Conservation (phyloP, 2,113 vertebrate genomes). For the Brienomyrus brachyistius region DNA sequence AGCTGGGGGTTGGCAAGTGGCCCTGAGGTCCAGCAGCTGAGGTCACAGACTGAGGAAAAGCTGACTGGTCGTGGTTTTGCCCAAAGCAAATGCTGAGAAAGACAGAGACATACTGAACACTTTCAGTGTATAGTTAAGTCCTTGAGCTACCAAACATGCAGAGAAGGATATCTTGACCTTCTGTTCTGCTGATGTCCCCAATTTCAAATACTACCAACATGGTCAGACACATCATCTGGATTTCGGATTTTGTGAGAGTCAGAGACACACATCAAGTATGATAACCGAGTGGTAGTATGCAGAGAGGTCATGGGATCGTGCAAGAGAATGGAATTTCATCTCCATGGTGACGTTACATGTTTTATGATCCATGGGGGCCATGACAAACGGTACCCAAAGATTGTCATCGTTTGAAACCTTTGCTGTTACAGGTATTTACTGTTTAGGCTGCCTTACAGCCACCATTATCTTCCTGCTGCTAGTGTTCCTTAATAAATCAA, state of each 20-base stretch:
- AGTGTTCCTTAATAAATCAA: not conserved
- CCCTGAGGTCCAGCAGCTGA: not conserved
- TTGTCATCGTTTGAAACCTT: constrained; percentile 50
- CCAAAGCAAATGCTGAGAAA: not conserved
- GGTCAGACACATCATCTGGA: constrained; percentile 47
- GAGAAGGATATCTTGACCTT: constrained; percentile 57
- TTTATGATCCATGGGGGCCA: constrained; percentile 46
- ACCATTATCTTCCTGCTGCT: constrained; percentile 13
- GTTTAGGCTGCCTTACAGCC: constrained; percentile 23
- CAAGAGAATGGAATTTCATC: constrained; percentile 39
- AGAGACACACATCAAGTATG: constrained; percentile 32
- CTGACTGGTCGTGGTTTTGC: not conserved
- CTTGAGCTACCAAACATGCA: constrained; percentile 39
- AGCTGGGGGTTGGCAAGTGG: not conserved
- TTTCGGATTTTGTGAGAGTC: constrained; percentile 48
- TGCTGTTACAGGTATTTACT: constrained; percentile 58
- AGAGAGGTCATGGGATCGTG: constrained; percentile 39
- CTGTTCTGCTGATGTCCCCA: constrained; percentile 41
- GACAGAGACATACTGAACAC: not conserved
- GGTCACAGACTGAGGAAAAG: not conserved
- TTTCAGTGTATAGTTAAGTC: constrained; percentile 29
- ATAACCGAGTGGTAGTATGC: constrained; percentile 46
- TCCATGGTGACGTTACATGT: constrained; percentile 44
- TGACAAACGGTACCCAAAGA: constrained; percentile 45
- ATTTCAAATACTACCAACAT: constrained; percentile 38